A percentile compares a stretch with the other conserved stretches of the same genome.
Conservation (phyloP, 2,797 vertebrate genomes). For the Schizopygopsis malacanthus region DNA sequence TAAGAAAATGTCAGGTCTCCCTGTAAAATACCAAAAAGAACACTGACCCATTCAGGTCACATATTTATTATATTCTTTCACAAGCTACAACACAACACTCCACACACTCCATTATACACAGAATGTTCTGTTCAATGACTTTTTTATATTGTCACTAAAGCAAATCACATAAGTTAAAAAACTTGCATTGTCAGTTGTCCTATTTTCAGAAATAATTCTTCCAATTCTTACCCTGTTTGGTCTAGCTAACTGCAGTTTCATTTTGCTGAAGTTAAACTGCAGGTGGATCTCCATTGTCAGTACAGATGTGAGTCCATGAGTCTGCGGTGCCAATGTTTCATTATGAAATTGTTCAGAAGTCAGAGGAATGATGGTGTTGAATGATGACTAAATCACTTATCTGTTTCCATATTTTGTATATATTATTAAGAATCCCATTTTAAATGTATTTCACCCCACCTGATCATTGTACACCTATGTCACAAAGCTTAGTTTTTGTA, state of each 20-base stretch:
- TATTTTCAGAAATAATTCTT: neutral
- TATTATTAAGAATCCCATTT: conserved; percentile 2
- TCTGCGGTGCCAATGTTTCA: neutral
- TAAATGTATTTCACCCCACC: neutral
- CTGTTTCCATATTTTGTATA: neutral
- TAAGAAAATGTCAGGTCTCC: conserved; percentile 22
- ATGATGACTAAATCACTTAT: neutral
- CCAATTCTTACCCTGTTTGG: neutral
- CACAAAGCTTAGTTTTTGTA: neutral
- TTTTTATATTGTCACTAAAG: neutral
- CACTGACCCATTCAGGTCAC: conserved; percentile 27
- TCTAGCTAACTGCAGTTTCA: neutral
- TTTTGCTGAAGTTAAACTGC: conserved; percentile 11
- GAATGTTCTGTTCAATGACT: neutral
- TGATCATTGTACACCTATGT: neutral
- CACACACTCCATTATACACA: neutral
- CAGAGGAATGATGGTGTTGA: neutral
- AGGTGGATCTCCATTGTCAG: neutral
- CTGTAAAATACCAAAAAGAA: neutral
- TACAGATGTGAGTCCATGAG: neutral
- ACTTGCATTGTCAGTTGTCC: neutral
- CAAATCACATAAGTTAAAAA: neutral
- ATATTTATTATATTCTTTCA: conserved; percentile 4
- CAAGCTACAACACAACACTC: conserved; percentile 11
- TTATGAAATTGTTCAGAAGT: neutral